Conservation (phyloP, 2,797 vertebrate species). For the Ctenopoma multispine region DNA sequence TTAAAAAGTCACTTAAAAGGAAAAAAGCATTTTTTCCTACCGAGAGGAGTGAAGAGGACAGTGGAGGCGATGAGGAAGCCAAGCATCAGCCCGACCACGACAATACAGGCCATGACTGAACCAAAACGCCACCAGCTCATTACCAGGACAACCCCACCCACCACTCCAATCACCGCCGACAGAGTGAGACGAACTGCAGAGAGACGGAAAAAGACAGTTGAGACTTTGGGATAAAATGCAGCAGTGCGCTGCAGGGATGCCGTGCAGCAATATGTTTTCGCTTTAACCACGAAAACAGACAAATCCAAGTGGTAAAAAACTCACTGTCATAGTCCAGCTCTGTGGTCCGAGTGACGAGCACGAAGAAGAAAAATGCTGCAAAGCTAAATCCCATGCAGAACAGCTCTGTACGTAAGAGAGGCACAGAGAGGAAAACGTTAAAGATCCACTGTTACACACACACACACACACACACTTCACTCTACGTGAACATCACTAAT, state of each 20-base stretch:
- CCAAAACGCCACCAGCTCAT: constrained; percentile 94
- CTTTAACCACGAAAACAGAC: neutral
- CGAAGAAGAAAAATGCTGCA: constrained; percentile 88
- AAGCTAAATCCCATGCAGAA: constrained; percentile 94
- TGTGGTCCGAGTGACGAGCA: constrained; percentile 87
- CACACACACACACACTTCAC: too few relatives aligned
- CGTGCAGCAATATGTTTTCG: too few relatives aligned
- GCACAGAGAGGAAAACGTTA: neutral
- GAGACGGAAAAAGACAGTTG: neutral
- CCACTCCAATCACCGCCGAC: constrained; percentile 84
- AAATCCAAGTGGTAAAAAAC: constrained; percentile 47
- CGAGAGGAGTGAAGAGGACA: constrained; percentile 91
- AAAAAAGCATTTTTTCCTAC: constrained; percentile 72
- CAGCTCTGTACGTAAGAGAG: constrained; percentile 80
- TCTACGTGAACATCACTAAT: too few relatives aligned
- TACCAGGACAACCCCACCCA: constrained; percentile 88
- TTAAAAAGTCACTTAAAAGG: neutral
- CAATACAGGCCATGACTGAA: constrained; percentile 85
- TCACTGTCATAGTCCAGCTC: constrained; percentile 88
- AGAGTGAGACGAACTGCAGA: constrained; percentile 86
- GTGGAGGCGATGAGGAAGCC: constrained; percentile 88
- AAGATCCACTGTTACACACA: neutral
- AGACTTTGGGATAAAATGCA: neutral
- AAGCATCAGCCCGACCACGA: constrained; percentile 89
- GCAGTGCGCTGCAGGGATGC: neutral